Percentiles rank a stretch among this genome's conserved stretches.
These are phyloP conservation scores for Penelope pileata DNA, from an alignment of 2,113 vertebrate genomes.

Conservation along the genomic window DNA sequence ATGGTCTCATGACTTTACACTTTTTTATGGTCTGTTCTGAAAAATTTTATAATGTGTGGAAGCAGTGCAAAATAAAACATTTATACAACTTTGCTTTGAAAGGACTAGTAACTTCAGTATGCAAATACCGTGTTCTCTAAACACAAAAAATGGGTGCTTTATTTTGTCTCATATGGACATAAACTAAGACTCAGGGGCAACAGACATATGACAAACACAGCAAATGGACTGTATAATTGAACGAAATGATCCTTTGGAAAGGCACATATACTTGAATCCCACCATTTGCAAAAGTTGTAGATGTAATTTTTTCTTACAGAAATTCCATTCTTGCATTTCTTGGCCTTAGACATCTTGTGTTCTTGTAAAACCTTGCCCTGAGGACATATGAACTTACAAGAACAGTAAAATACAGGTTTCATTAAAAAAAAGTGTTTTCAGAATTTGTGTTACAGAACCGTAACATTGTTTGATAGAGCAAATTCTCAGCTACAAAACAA, in stretches of 20 bases:
- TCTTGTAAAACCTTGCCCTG: not conserved
- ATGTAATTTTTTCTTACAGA: not conserved
- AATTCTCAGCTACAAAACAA: too few species aligned
- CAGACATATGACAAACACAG: not conserved
- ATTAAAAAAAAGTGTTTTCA: not conserved
- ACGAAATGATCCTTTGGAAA: not conserved
- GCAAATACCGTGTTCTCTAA: not conserved
- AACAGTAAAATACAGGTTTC: not conserved
- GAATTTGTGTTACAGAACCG: not conserved
- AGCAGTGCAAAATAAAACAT: conserved; percentile 5
- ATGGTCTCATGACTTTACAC: not conserved
- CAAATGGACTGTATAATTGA: not conserved
- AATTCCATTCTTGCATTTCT: not conserved
- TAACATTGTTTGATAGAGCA: too few species aligned
- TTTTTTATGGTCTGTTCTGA: not conserved
- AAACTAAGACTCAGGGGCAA: not conserved
- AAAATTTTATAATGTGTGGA: conserved; percentile 11
- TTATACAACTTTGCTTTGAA: conserved; percentile 8
- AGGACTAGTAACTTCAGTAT: not conserved
- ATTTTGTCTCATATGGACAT: not conserved
- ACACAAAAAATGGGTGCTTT: not conserved
- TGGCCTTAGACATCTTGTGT: not conserved
- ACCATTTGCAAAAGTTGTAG: not conserved
- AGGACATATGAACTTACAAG: not conserved
- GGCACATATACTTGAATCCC: not conserved